phyloP scores from a whole-genome alignment of 2,888 invertebrate species.

The Electrophaes corylata region DNA sequence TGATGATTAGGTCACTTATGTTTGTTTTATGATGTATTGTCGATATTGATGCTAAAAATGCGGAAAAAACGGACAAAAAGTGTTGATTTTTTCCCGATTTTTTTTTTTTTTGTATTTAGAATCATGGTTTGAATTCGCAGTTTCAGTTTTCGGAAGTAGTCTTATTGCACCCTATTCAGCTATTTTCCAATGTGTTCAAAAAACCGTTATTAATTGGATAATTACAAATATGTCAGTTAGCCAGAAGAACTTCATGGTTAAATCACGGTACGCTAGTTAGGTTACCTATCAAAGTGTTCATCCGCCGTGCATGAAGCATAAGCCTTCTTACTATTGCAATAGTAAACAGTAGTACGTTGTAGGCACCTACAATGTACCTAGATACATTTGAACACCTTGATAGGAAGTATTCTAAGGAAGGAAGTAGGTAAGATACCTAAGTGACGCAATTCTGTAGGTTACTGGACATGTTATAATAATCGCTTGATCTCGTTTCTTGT shows the following conservation, averaged over 20 bases:
- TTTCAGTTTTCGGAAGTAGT: too few relatives aligned
- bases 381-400: slow-evolving; percentile 20
- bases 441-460: slow-evolving; percentile 27
- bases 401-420: slow-evolving; percentile 31
- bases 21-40: too few relatives aligned
- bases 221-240: slow-evolving; percentile 8
- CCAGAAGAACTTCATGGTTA: slow-evolving; percentile 9
- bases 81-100: too few relatives aligned
- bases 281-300: neutral
- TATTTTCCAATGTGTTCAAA: neutral
- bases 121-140: too few relatives aligned
- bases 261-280: neutral
- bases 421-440: slow-evolving; percentile 18
- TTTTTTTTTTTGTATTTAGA: too few relatives aligned
- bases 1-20: too few relatives aligned
- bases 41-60: too few relatives aligned
- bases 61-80: too few relatives aligned
- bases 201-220: slow-evolving; percentile 1
- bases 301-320: slow-evolving; percentile 1
- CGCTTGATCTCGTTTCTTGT: slow-evolving; percentile 30
- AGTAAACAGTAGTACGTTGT: neutral
- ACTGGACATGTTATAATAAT: slow-evolving; percentile 27
- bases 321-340: slow-evolving; percentile 3
- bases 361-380: neutral
- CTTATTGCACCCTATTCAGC: too few relatives aligned